phyloP scores from a whole-genome alignment of 2,113 vertebrate species.

The Egretta garzetta region DNA sequence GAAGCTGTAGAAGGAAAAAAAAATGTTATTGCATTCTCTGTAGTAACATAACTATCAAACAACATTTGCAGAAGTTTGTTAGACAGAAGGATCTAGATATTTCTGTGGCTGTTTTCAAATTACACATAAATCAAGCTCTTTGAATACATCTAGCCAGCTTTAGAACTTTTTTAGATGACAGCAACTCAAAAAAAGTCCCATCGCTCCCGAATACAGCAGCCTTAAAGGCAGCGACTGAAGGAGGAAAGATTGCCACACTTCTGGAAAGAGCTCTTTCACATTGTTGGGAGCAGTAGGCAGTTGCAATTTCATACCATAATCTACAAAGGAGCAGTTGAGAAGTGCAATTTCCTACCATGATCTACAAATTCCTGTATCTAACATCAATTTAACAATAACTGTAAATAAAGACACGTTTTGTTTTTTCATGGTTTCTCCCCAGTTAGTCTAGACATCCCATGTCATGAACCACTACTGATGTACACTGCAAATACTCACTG shows the following conservation, averaged over 20 bases:
- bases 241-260: neutral
- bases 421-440: neutral
- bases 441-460: neutral
- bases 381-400: neutral
- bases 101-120: neutral
- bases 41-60: neutral
- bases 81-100: neutral
- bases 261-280: neutral
- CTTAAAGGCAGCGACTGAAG: neutral
- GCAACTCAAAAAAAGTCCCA: neutral
- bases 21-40: neutral
- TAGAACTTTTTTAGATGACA: neutral
- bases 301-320: neutral
- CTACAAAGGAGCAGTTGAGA: neutral
- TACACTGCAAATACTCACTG: conserved; percentile 78
- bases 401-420: neutral
- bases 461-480: neutral
- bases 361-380: neutral
- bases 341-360: neutral
- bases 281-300: neutral
- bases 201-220: neutral
- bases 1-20: conserved; percentile 76
- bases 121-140: neutral
- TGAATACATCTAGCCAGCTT: neutral
- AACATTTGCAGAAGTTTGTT: neutral